phyloP scores from a whole-genome alignment of 2,113 vertebrate species.

The Grammomys dolichurus region DNA sequence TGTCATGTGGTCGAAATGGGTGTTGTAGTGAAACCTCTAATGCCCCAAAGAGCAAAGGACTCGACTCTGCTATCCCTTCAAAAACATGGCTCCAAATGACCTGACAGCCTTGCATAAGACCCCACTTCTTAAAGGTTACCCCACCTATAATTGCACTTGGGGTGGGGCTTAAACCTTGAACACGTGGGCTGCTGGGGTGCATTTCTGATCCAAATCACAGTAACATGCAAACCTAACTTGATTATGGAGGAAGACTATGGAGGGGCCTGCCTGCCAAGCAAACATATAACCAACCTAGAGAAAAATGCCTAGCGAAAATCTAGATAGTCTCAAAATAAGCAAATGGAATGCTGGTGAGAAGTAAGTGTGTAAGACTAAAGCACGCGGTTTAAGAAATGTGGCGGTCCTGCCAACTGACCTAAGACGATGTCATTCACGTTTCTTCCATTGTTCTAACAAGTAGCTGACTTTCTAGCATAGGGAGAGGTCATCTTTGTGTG shows the following conservation, averaged over 20 bases:
- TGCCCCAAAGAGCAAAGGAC: background rate
- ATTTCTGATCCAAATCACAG: background rate
- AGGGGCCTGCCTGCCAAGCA: background rate
- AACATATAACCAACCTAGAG: background rate
- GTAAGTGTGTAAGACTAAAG: background rate
- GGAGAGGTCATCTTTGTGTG: background rate
- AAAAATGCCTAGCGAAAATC: background rate
- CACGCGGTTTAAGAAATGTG: background rate
- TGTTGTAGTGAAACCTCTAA: background rate
- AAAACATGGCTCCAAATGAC: background rate
- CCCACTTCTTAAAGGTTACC: background rate
- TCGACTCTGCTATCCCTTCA: background rate
- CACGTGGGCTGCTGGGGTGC: no score
- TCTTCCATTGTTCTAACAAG: background rate
- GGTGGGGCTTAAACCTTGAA: background rate
- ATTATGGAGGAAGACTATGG: background rate
- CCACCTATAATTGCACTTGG: background rate
- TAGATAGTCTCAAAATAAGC: background rate
- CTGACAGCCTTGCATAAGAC: background rate
- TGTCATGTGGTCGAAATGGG: fast-evolving
- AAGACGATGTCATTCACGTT: background rate
- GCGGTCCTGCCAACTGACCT: no score
- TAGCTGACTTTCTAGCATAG: background rate
- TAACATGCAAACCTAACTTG: background rate
- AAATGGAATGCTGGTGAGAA: background rate